Conservation (phyloP, 2,113 vertebrate genomes). For the Mormyrus lacerda region DNA sequence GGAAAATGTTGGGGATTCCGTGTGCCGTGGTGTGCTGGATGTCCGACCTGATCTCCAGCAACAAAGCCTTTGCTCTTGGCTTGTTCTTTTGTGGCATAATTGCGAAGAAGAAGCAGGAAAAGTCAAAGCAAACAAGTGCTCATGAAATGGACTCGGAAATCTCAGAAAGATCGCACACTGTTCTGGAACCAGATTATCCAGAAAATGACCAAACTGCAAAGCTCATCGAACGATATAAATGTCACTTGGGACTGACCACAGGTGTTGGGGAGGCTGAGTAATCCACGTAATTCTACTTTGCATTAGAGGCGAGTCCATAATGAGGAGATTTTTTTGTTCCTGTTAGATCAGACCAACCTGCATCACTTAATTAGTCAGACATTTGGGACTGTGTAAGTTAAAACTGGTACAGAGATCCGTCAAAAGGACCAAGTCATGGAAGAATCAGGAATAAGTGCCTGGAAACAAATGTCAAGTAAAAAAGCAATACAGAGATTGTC, state of each 20-base stretch:
- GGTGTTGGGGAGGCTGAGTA: neutral
- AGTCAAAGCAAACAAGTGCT: neutral
- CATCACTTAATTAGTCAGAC: neutral
- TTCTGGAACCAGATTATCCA: neutral
- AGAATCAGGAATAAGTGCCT: neutral
- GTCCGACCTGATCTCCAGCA: conserved; percentile 20
- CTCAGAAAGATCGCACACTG: neutral
- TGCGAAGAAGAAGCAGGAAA: neutral
- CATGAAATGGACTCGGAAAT: neutral
- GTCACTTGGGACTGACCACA: neutral
- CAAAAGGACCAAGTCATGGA: neutral
- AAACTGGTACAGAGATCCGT: neutral
- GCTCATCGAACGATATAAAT: neutral
- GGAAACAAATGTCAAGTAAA: neutral
- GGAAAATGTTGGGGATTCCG: conserved; percentile 36
- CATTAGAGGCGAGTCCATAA: neutral
- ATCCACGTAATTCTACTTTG: conserved; percentile 9
- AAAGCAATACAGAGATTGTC: neutral
- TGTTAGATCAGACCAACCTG: neutral
- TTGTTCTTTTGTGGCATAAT: conserved; percentile 10
- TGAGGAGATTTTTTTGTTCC: neutral
- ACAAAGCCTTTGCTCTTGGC: neutral
- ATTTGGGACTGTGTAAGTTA: neutral
- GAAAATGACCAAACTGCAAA: neutral
- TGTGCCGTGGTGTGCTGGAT: conserved; percentile 35